Base-by-base conservation (phyloP, 2,888 invertebrate genomes). In the Cephus nigrinus region DNA sequence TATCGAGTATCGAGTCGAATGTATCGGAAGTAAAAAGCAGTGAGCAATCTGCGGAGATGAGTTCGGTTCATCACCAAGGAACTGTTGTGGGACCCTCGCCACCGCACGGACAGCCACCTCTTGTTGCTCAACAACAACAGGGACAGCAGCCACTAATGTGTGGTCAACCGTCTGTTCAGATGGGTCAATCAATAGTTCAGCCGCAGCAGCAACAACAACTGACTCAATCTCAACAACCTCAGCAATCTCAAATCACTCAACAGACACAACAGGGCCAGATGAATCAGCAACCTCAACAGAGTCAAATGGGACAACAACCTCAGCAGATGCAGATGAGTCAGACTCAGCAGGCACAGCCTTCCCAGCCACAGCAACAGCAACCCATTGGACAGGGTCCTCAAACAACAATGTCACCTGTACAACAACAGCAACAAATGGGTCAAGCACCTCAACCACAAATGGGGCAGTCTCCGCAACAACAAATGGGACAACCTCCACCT, bases 31-130 rank as follows among this genome's bases (percentile, higher is more conserved):
- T 68, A 33, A 76, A 78, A 36, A 75, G 55, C 34, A 78, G 55
- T 30, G 78, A 79, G 80, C 84, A 76, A 12, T 82, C 81, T 69
- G 72, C 84, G 12, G 90, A 90, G 69, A 83, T 89, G 11, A 86
- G 82, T 78, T 81, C 86, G 36, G 84, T 81, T 9, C 86, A 84
- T 55, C 84, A 84, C 76, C 12, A 76, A 12, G 75, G 75, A 34
- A 73, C 75, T 11, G 36, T 72, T 11, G 33, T 69, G 34, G 71
- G 36, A n/a, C 11, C 75, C 4, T 75, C 78, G 69, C 75, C 40
- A 40, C 78, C 69, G 32, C 69, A 69, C 69, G 32, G 31, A 32
- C 73, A 73, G 33, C 80, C 81, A 40, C 73, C 82, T 15, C 74
- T 80, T 11, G 69, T 81, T 4, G 81, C 76, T 68, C 82, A 81